Evolutionary conservation across 2,888 invertebrate species (phyloP).

Genomic region (Agrochola lychnidis): DNA sequence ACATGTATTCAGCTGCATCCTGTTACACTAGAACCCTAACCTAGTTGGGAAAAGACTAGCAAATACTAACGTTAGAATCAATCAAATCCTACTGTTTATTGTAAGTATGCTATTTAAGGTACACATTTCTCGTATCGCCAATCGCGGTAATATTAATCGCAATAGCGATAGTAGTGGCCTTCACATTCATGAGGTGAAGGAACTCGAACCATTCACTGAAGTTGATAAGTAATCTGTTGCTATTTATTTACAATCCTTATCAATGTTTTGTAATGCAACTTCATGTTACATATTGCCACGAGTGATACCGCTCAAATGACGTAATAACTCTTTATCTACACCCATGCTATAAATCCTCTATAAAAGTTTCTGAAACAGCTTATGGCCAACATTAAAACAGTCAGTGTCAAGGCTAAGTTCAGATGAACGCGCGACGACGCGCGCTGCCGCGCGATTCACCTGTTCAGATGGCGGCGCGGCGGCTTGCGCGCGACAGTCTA

Average conservation of each 20-base stretch:
- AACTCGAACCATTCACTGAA: background rate
- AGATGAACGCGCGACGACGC: no score
- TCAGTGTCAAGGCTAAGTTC: no score
- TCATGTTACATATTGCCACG: background rate
- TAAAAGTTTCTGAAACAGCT: no score
- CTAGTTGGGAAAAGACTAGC: background rate
- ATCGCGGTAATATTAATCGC: background rate
- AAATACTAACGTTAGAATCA: background rate
- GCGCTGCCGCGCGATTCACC: no score
- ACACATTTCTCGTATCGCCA: background rate
- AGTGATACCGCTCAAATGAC: background rate
- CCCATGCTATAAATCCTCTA: no score
- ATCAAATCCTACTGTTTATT: background rate
- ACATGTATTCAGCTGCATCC: background rate
- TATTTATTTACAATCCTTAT: constrained; percentile 9
- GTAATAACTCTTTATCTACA: background rate
- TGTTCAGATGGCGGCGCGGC: no score
- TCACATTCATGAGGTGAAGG: background rate
- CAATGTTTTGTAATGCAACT: background rate
- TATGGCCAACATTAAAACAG: no score
- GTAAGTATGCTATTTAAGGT: no score
- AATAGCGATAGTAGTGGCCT: background rate
- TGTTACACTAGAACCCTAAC: background rate
- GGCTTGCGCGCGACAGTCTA: no score
- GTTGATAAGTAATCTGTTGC: background rate